Evolutionary conservation across 1,140 invertebrate species (phyloP), one percentile per base, ranked within the genome.

Genomic region (Theocolax elegans): DNA sequence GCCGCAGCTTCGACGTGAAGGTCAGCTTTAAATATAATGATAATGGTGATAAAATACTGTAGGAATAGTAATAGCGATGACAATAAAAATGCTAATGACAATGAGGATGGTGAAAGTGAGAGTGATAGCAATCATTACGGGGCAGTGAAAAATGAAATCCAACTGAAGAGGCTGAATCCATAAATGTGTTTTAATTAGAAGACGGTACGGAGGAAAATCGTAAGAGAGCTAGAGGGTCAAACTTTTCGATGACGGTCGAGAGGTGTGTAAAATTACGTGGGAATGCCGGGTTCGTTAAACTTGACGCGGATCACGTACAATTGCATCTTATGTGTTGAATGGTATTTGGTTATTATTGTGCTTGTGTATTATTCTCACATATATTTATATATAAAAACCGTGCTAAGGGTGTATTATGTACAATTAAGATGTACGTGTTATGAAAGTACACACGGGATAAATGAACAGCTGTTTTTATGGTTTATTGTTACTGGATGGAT

Each of bases 51-150:
- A 35, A 35, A n/a, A n/a, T n/a, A n/a, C n/a, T n/a, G n/a, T n/a
- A n/a, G n/a, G n/a, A n/a, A 51, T 64, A 51, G 51, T n/a, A 27
- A 53, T 53, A 1, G 40, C n/a, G 9, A 38, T 63, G 13, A 64
- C 38, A 13, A 51, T 29, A 19, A 19, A 7, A 17, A 25, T 27
- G 21, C 1, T 23, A 7, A 40, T 58, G 54, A 23, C 4, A 19
- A 51, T 51, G 31, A 23, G 21, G 6, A 3, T 29, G 13, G 48
- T 48, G 0, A n/a, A 35, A 3, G 27, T 19, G 17, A 29, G 21
- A 38, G 25, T 42, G 15, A 25, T 31, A 15, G 31, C 9, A n/a
- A n/a, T n/a, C 8, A 29, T 10, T 29, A 56, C 13, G 21, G n/a
- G n/a, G 2, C 17, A 35, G 13, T 35, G 9, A 53, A 49, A 53